These are phyloP conservation scores for Acrossocheilus fasciatus DNA, from an alignment of 2,797 vertebrate species.

Conservation along the genomic window DNA sequence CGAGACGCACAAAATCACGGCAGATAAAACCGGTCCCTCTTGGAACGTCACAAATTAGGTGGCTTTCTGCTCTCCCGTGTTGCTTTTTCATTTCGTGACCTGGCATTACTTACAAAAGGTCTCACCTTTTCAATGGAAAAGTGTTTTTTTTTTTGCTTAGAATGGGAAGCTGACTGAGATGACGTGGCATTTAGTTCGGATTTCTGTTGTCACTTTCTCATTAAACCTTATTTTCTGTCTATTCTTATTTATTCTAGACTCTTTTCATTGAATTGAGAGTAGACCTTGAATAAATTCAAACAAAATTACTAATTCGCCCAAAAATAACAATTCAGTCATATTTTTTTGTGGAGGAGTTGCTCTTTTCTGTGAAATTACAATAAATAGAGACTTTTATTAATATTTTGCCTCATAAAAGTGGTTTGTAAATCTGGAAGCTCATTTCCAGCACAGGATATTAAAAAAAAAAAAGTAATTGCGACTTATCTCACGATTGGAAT, in stretches of 20 bases:
- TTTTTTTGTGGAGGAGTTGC: not conserved
- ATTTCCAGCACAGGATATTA: not conserved
- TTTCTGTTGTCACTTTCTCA: not conserved
- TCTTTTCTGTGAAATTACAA: not conserved
- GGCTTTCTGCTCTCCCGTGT: constrained; percentile 4
- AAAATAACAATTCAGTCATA: not conserved
- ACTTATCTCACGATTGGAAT: too few species aligned
- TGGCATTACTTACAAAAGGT: constrained; percentile 27
- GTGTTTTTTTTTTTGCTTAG: not conserved
- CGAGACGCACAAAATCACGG: not conserved
- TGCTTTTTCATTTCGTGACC: constrained; percentile 32
- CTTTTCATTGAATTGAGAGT: not conserved
- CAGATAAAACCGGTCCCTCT: constrained; percentile 8
- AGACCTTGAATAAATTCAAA: not conserved
- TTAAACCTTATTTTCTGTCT: not conserved
- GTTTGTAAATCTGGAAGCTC: not conserved
- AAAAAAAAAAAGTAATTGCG: not conserved
- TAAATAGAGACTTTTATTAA: not conserved
- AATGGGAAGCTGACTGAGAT: not conserved
- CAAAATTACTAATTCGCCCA: not conserved
- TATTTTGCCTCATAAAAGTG: not conserved
- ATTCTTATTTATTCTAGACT: constrained; percentile 9
- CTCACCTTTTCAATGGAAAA: constrained; percentile 19
- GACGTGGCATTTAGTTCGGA: constrained; percentile 17
- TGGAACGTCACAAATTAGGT: constrained; percentile 31